Conservation (phyloP, 1,140 invertebrate genomes). For the Rhagoletis pomonella region DNA sequence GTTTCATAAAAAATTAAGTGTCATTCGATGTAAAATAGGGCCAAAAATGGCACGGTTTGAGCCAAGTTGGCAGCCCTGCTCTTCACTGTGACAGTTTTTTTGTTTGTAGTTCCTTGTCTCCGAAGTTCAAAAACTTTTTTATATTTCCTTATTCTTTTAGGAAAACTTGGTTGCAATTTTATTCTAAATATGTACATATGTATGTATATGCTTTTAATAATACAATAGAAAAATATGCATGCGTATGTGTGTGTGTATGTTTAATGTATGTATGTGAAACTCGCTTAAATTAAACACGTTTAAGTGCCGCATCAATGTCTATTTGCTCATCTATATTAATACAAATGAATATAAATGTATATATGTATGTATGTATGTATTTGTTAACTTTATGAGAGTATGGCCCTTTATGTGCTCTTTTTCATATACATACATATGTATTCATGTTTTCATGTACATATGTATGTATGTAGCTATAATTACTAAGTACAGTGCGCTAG, state of each 20-base stretch:
- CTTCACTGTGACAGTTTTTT: neutral
- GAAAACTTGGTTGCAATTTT: slow-evolving; percentile 44
- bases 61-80: neutral
- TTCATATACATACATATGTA: slow-evolving; percentile 3
- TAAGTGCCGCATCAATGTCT: slow-evolving; percentile 36
- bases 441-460: neutral
- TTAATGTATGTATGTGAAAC: slow-evolving; percentile 28
- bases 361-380: slow-evolving; percentile 6
- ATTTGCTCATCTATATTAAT: slow-evolving; percentile 31
- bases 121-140: neutral
- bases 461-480: neutral
- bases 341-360: neutral
- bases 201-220: neutral
- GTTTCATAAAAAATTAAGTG: neutral
- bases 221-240: slow-evolving; percentile 26
- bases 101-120: too few species aligned
- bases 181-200: slow-evolving; percentile 7
- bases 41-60: too few species aligned
- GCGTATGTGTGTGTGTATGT: neutral
- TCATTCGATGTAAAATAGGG: too few species aligned
- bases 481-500: neutral
- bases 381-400: slow-evolving; percentile 11
- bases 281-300: slow-evolving; percentile 51
- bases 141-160: slow-evolving; percentile 40
- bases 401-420: slow-evolving; percentile 13